Conservation (phyloP, 2,797 vertebrate species). For the Xenentodon cancila region DNA sequence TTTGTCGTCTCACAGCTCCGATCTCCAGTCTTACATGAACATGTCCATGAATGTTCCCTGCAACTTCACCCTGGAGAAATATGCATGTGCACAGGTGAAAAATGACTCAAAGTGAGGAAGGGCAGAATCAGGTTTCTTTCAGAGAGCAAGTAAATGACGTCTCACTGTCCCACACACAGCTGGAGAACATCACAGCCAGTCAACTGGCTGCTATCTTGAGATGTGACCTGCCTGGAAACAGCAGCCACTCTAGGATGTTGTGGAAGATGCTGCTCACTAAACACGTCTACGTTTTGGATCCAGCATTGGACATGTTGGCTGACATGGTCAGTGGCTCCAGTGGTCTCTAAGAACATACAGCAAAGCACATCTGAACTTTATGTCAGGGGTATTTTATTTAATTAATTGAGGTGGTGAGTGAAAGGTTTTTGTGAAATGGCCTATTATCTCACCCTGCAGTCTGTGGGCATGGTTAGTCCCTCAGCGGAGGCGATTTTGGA, state of each 20-base stretch:
- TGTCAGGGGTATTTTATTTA: too few relatives aligned
- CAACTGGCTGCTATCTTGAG: slow-evolving; percentile 71
- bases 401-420: too few relatives aligned
- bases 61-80: slow-evolving; percentile 56
- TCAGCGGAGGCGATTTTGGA: slow-evolving; percentile 64
- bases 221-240: slow-evolving; percentile 70
- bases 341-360: background rate
- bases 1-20: slow-evolving; percentile 52
- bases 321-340: slow-evolving; percentile 40
- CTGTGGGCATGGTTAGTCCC: slow-evolving; percentile 4
- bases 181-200: slow-evolving; percentile 64
- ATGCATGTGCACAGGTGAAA: slow-evolving; percentile 75
- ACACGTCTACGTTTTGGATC: slow-evolving; percentile 54
- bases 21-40: slow-evolving; percentile 39
- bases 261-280: slow-evolving; percentile 78
- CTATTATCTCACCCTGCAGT: slow-evolving; percentile 41
- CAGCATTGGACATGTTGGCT: slow-evolving; percentile 68
- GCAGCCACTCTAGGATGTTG: slow-evolving; percentile 54
- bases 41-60: slow-evolving; percentile 43
- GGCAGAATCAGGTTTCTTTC: background rate
- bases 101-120: background rate
- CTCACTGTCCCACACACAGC: slow-evolving; percentile 41
- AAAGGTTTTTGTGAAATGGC: too few relatives aligned
- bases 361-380: background rate
- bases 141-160: background rate